Evolutionary conservation across 1,140 invertebrate genomes (phyloP), one percentile per base, ranked within the genome.

Genomic region (Monochamus saltuarius): DNA sequence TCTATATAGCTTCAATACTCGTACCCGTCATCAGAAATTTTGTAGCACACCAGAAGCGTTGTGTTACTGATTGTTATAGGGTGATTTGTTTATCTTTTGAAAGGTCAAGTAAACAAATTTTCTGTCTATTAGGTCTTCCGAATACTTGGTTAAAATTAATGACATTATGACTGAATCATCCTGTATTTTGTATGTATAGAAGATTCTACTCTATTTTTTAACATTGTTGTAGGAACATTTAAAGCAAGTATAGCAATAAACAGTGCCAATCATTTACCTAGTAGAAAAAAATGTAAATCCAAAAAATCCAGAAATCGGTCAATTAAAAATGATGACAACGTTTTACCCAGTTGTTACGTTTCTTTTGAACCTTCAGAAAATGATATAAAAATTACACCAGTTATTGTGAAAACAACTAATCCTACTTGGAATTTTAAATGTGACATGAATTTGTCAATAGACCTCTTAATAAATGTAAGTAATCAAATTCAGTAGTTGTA

Each of bases 351-450:
- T 65, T 81, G 82, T 36, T 86, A 85, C 64, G 84, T 85, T 13
- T 83, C 81, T 47, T 85, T 85, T 68, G 82, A 85, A 73, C 71
- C 74, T 42, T 56, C 64, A 1, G 59, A 70, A 29, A 59, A 62
- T 35, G 60, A 69, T 10, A 70, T 75, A 40, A 76, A 79, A 69
- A 75, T 78, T n/a, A 84, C 83, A 7, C 77, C 78, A 62, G 71
- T 85, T 52, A 78, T 77, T 37, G 70, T 79, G 10, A 79, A 78
- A 57, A 82, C 72, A 56, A 80, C 78, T 0, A 79, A 79, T 63
- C 84, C 85, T 1, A 75, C 77, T 43, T 86, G 84, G 82, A 76
- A 82, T 51, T 81, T 79, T 77, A 78, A 75, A 64, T 81, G 80
- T 66, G 80, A 83, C 42, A 79, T 81, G 16, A 68, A 70, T 59